Conservation (phyloP, 2,797 vertebrate species). For the Thalassophryne amazonica region DNA sequence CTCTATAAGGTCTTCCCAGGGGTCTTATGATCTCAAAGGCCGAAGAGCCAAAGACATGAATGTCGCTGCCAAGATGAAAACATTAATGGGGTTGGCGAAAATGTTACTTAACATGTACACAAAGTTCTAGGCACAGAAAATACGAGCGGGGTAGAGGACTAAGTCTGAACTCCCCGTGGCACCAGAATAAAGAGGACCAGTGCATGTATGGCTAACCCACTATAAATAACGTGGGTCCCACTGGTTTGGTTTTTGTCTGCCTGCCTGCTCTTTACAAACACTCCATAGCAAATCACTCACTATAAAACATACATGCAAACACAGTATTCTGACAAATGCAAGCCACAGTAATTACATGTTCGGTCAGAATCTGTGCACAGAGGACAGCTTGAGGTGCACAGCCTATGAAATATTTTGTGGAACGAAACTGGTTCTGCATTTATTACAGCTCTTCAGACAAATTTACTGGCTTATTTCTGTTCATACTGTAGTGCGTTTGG, state of each 20-base stretch:
- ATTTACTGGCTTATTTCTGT: too few species aligned
- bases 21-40: too few species aligned
- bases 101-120: too few species aligned
- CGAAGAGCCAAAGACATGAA: too few species aligned
- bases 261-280: constrained; percentile 27
- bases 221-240: constrained; percentile 60
- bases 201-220: constrained; percentile 62
- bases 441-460: too few species aligned
- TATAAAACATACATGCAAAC: not conserved
- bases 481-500: too few species aligned
- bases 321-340: not conserved
- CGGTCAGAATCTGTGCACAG: not conserved
- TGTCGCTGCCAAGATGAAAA: too few species aligned
- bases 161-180: constrained; percentile 41
- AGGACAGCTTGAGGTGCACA: not conserved
- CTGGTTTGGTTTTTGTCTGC: constrained; percentile 54
- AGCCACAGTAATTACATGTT: not conserved
- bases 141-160: constrained; percentile 6
- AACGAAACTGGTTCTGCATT: too few species aligned
- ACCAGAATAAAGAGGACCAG: constrained; percentile 61
- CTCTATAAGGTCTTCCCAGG: too few species aligned
- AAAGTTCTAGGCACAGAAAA: not conserved
- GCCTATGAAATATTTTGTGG: too few species aligned
- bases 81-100: too few species aligned
- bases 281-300: constrained; percentile 6